Evolutionary conservation across 2,888 invertebrate genomes (phyloP), one percentile per base, ranked within the genome.

Genomic region (Folsomia manolachei): DNA sequence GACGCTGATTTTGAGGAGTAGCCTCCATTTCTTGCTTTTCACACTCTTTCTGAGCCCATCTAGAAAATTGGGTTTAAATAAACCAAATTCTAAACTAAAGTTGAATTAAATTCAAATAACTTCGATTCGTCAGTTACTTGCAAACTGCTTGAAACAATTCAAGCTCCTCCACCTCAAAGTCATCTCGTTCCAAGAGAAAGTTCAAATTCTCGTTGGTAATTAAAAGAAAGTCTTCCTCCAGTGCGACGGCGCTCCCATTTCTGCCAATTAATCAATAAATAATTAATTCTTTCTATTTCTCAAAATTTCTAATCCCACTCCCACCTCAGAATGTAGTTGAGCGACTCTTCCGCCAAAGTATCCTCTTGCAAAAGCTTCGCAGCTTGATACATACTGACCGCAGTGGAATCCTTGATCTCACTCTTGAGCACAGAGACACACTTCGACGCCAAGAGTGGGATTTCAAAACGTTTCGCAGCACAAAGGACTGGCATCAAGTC

Each of bases 401-500:
- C 75, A 61, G 78, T 78, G 21, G 74, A 74, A 51, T 74, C 75
- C 65, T 78, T 78, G 60, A 78, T 78, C 63, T 78, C 78, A 23
- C 75, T 76, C 39, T 78, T 78, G 1, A 78, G 69, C 18, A 76
- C 78, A 1, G 74, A 68, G 1, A 78, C 78, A 56, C 78, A 78
- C 53, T 76, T 78, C 1, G 75, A 71, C 2, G 78, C 76, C 25
- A 78, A 67, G 14, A 76, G 70, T 9, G 78, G 73, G 1, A 78
- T 76, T 64, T 78, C 76, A 26, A 78, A 78, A 24, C 76, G 19
- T 52, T 78, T 78, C 23, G 78, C 78, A 51, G 78, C 76, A 52
- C 78, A 78, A 2, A 78, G 68, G n/a, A 78, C 78, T 21, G 78
- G 78, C 78, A 78, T 78, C 62, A 78, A 64, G 25, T 78, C 78